Base-by-base conservation (phyloP, 2,888 invertebrate genomes). In the Antitype chi region DNA sequence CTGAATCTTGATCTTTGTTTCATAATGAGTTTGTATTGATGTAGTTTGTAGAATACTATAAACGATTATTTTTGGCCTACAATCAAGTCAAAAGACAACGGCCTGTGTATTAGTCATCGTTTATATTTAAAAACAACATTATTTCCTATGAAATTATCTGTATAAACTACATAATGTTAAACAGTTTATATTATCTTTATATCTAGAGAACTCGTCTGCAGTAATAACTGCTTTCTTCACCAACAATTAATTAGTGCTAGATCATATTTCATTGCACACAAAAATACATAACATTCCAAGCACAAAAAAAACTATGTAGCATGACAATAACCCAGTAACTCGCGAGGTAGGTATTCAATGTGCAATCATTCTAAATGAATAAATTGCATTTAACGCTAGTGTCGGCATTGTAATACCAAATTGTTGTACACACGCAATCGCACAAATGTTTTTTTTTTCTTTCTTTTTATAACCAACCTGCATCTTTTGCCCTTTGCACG, bases 401-500 rank as follows among this genome's bases (percentile, higher is more conserved):
- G 85, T 80, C 82, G 82, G 85, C 84, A 85, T 82, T 85, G 85
- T 88, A 87, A 87, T 84, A 84, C 55, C 81, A 77, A 79, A 84
- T 89, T 80, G 91, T 84, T 89, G 81, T 69, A 71, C 53, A 81
- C 91, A 92, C 90, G 91, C 92, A 88, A 90, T 86, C 78, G 78
- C 75, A 86, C 77, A 85, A 78, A 84, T 86, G 78, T 78, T 82
- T 85, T 85, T 80, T 79, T 83, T 79, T 69, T 75, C n/a, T 47
- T 57, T 70, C 25, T 67, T 72, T 74, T 78, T 74, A 70, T 66
- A 49, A 89, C 91, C 91, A 96, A 98, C 98, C 99, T 95, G 99
- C 98, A 97, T 99, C 99, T 97, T 98, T 98, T 87, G 99, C 99
- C 96, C 99, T 97, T 96, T 99, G 98, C 84, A 99, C 97, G 15